Conservation (phyloP, 2,797 vertebrate species). For the Intellagama lesueurii region DNA sequence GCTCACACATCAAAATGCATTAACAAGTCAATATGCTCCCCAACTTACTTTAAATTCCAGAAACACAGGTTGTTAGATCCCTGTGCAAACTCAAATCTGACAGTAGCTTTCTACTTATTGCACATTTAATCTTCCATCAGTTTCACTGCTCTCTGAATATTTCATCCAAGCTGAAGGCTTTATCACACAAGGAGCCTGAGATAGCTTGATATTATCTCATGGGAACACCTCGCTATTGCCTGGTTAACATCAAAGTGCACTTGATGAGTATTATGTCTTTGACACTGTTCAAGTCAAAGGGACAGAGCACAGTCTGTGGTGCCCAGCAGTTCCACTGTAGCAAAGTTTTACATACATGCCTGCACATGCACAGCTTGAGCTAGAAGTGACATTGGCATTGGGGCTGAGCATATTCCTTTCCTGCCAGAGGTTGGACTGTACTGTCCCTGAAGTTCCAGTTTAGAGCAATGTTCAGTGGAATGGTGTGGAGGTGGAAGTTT, state of each 20-base stretch:
- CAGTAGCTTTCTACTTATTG: slow-evolving; percentile 21
- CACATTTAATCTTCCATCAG: slow-evolving; percentile 33
- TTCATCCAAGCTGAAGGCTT: slow-evolving; percentile 29
- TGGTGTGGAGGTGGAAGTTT: no score
- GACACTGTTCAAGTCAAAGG: neutral
- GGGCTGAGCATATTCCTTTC: no score
- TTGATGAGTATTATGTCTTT: slow-evolving; percentile 34
- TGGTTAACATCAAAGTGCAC: slow-evolving; percentile 16
- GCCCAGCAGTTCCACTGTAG: neutral
- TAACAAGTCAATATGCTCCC: slow-evolving; percentile 10
- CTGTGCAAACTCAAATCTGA: slow-evolving; percentile 21
- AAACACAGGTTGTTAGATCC: slow-evolving; percentile 23
- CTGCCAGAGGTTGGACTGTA: no score
- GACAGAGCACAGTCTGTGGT: slow-evolving; percentile 10
- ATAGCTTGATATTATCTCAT: slow-evolving; percentile 26
- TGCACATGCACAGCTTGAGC: no score
- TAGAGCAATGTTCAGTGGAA: no score
- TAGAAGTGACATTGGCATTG: no score
- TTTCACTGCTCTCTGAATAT: slow-evolving; percentile 23
- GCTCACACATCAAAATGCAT: slow-evolving; percentile 12
- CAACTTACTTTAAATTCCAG: slow-evolving; percentile 11
- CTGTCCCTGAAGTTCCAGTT: no score
- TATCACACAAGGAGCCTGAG: slow-evolving; percentile 13
- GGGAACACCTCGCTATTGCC: slow-evolving; percentile 19
- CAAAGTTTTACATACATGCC: no score